Evolutionary conservation across 2,888 invertebrate species (phyloP), one percentile per base, ranked within the genome.

Genomic region (Parnassius glacialis): DNA sequence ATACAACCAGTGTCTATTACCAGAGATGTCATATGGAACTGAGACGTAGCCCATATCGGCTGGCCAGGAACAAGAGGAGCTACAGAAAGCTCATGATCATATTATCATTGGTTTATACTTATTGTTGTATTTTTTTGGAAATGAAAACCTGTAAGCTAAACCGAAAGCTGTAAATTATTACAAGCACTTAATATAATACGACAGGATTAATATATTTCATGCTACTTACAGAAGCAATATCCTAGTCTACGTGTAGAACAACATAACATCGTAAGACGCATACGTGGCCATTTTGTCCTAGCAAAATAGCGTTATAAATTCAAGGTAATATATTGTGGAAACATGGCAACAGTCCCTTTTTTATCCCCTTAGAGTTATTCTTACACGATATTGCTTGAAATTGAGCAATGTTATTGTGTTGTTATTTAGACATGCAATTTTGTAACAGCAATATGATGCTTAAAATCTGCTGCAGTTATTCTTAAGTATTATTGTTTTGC

Each of bases 271-370:
- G 43, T 61, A 53, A 62, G 62, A 34, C 53, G 57, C 57, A 62
- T 54, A 53, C 44, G 57, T 53, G 62, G 57, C 54, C 57, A 53
- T 53, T 58, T 62, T 13, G 44, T 48, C 44, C 44, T 12, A n/a
- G 53, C 44, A 58, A 44, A 53, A 57, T 58, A 54, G 53, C 57
- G 62, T 62, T 62, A 62, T 62, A 50, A 62, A 58, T 62, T 58
- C 54, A 41, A 62, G 57, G 48, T 62, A 57, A 62, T 54, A 61
- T 61, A 57, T 61, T 43, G 57, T 53, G 53, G 57, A 58, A 58
- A 58, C 57, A 58, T 57, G 61, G 52, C 57, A 53, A 52, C 47
- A 57, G 42, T 57, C 52, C 47, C 53, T 57, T 57, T 53, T 57
- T 57, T 2, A 11, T 11, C 44, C 11, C 11, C 11, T 3, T 10